These are phyloP conservation scores for Enteromius unitaeniatus DNA, from an alignment of 2,797 vertebrate genomes.

Conservation along the genomic window DNA sequence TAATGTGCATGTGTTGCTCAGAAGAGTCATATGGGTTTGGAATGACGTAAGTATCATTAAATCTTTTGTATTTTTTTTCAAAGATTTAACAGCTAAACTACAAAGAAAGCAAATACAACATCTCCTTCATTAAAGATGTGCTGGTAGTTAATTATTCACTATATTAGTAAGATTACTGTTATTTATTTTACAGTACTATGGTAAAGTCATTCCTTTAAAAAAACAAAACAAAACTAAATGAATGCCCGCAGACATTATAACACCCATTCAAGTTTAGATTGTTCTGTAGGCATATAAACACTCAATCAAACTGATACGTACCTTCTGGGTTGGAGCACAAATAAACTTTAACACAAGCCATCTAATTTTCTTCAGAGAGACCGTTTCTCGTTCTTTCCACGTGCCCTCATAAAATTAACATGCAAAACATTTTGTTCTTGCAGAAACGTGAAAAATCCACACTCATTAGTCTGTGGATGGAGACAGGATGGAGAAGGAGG, in stretches of 20 bases:
- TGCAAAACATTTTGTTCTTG: conserved; percentile 16
- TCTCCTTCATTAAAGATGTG: not conserved
- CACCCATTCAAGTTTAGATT: not conserved
- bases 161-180: not conserved
- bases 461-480: not conserved
- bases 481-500: not conserved
- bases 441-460: not conserved
- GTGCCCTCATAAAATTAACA: not conserved
- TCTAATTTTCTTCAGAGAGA: conserved; percentile 15
- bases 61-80: not conserved
- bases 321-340: conserved; percentile 80
- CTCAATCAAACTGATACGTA: conserved; percentile 57
- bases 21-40: not conserved
- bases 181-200: not conserved
- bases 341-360: conserved; percentile 77
- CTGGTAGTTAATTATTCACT: not conserved
- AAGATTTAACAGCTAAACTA: not conserved
- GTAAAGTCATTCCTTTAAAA: not conserved
- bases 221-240: not conserved
- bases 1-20: not conserved
- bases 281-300: not conserved
- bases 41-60: not conserved
- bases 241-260: not conserved
- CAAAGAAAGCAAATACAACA: not conserved
- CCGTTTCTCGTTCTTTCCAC: not conserved